Conservation (phyloP, 2,888 invertebrate species). For the Trissolcus brochymenae region DNA sequence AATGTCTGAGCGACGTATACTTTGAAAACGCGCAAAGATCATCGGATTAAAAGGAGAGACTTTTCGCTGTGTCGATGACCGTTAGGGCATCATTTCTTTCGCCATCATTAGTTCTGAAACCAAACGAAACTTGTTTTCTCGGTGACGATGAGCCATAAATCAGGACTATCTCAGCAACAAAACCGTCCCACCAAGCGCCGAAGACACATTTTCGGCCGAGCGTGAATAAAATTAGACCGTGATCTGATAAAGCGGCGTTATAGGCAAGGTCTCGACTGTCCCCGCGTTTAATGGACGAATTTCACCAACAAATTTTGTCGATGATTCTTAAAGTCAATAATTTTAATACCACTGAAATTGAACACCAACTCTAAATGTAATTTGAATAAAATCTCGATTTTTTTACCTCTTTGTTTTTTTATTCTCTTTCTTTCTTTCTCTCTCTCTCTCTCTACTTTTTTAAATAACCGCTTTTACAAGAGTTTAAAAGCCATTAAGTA, state of each 20-base stretch:
- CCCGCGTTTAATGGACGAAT: slow-evolving; percentile 9
- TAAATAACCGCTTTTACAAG: slow-evolving; percentile 12
- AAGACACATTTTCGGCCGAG: slow-evolving; percentile 61
- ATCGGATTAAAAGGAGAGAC: slow-evolving; percentile 38
- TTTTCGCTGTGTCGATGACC: slow-evolving; percentile 53
- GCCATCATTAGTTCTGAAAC: slow-evolving; percentile 42
- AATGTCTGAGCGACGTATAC: slow-evolving; percentile 34
- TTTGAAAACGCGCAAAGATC: slow-evolving; percentile 42
- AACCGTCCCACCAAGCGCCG: slow-evolving; percentile 65
- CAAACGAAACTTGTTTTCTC: slow-evolving; percentile 60
- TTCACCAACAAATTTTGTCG: slow-evolving; percentile 1
- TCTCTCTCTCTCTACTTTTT: neutral
- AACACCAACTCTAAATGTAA: slow-evolving; percentile 3
- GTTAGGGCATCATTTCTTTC: slow-evolving; percentile 49
- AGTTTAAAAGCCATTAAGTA: slow-evolving; percentile 16
- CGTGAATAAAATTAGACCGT: slow-evolving; percentile 70
- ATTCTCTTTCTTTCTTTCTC: no score
- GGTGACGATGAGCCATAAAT: slow-evolving; percentile 68
- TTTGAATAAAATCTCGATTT: slow-evolving; percentile 7
- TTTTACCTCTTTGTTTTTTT: neutral
- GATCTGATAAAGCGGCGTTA: slow-evolving; percentile 56
- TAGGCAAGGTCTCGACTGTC: slow-evolving; percentile 11
- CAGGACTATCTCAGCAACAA: slow-evolving; percentile 67
- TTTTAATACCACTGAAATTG: slow-evolving; percentile 2
- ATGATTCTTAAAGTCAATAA: slow-evolving; percentile 7